These are phyloP conservation scores for Trachops cirrhosus DNA, from an alignment of 2,797 vertebrate species.

Conservation along the genomic window DNA sequence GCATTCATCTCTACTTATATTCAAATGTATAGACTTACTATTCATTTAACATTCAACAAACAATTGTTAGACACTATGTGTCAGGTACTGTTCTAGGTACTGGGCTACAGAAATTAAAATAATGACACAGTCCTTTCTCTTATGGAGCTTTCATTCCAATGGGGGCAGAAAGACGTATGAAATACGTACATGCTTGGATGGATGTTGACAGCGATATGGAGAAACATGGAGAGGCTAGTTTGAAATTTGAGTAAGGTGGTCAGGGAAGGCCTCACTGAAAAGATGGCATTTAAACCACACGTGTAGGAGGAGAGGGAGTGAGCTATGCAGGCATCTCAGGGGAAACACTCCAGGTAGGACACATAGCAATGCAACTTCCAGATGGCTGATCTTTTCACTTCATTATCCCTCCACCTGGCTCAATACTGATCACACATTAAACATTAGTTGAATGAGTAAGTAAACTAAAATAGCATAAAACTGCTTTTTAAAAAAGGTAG, in stretches of 20 bases:
- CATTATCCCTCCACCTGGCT: not conserved
- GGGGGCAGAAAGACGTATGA: not conserved
- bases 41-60: not conserved
- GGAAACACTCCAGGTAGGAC: not conserved
- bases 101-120: not conserved
- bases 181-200: not conserved
- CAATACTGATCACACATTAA: not conserved
- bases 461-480: not conserved
- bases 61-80: not conserved
- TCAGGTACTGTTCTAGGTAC: not conserved
- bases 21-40: not conserved
- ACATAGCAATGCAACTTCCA: not conserved
- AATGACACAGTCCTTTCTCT: not conserved
- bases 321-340: not conserved
- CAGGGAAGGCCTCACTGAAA: not conserved
- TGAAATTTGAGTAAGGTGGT: not conserved
- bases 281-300: not conserved
- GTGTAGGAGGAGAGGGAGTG: not conserved
- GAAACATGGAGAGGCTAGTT: not conserved
- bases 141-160: not conserved
- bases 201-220: not conserved
- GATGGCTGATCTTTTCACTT: not conserved
- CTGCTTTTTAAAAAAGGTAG: not conserved
- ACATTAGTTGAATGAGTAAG: not conserved
- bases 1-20: not conserved